Conservation (phyloP, 2,888 invertebrate species). For the Netelia virgata region DNA sequence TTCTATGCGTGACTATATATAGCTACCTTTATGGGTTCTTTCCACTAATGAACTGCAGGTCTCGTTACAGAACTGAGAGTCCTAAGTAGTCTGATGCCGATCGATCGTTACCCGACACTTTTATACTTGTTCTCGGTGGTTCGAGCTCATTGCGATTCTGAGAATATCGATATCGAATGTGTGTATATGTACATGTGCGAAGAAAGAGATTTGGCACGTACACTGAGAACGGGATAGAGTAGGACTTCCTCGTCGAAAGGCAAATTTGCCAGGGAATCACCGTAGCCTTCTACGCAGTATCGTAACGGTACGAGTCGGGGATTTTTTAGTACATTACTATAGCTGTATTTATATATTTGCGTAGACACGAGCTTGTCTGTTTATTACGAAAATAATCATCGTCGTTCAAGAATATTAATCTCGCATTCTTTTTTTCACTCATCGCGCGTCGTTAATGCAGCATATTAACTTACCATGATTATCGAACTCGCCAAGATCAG, state of each 20-base stretch:
- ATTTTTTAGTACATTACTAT: neutral
- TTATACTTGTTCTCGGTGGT: slow-evolving; percentile 22
- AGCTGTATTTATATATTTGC: neutral
- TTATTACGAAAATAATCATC: neutral
- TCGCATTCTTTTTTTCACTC: neutral
- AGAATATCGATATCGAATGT: neutral
- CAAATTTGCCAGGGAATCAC: neutral
- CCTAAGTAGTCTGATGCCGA: slow-evolving; percentile 23
- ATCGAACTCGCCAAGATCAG: too few species aligned
- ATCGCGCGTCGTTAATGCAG: too few species aligned
- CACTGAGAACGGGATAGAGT: neutral
- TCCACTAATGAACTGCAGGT: neutral
- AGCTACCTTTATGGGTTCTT: neutral
- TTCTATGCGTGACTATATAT: neutral
- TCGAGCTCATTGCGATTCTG: neutral
- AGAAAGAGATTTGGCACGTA: neutral
- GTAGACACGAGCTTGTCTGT: neutral
- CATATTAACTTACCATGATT: too few species aligned
- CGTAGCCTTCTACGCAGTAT: neutral
- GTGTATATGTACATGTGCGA: neutral
- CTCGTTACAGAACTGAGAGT: neutral
- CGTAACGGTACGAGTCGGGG: neutral
- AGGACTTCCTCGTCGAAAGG: neutral
- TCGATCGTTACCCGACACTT: slow-evolving; percentile 11
- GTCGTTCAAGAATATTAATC: neutral